Evolutionary conservation across 2,888 invertebrate species (phyloP).

Genomic region (Folsomia candida): DNA sequence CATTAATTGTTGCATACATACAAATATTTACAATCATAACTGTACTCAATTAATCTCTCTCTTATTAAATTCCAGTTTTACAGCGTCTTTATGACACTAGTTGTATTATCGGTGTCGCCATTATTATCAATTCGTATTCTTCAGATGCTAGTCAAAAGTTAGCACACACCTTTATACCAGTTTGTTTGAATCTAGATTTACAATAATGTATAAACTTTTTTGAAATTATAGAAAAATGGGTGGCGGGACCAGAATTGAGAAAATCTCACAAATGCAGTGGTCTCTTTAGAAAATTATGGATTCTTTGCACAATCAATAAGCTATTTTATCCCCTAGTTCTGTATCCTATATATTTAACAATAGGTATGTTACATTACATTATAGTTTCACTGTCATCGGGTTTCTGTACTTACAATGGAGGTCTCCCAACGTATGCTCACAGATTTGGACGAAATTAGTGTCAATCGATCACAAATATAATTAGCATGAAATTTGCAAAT

Average conservation of each 20-base stretch:
- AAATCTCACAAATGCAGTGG: conserved; percentile 52
- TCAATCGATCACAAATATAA: no score
- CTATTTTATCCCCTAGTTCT: conserved; percentile 72
- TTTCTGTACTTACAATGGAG: no score
- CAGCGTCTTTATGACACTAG: conserved; percentile 64
- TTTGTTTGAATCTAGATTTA: neutral
- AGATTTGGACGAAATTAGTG: no score
- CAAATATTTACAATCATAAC: no score
- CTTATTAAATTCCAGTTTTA: no score
- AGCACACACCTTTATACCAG: no score
- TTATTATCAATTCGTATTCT: conserved; percentile 64
- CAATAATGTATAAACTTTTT: neutral
- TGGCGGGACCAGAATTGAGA: conserved; percentile 53
- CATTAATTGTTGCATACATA: no score
- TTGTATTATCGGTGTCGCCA: conserved; percentile 65
- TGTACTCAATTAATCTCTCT: no score
- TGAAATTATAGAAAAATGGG: conserved; percentile 54
- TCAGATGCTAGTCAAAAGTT: conserved; percentile 61
- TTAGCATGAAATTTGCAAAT: no score
- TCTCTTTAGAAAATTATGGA: conserved; percentile 66
- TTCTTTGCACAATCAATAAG: conserved; percentile 70
- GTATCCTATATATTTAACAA: conserved; percentile 69
- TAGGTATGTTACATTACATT: conserved; percentile 63
- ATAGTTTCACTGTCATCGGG: no score
- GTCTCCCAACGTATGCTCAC: no score